Conservation (phyloP, 1,140 invertebrate genomes). For the Trachymyrmex cornetzi region DNA sequence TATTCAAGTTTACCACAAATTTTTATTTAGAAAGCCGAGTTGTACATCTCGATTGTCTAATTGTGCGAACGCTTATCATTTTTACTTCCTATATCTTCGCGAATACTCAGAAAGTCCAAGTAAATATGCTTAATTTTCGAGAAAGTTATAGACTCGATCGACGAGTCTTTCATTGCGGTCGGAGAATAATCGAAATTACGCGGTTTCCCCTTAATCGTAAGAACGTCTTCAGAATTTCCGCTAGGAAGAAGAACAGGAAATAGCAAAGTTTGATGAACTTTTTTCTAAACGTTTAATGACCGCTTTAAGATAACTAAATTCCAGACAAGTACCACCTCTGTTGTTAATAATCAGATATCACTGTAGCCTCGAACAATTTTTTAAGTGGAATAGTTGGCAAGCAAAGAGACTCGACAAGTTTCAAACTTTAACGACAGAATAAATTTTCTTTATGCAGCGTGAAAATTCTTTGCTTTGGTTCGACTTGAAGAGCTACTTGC, state of each 20-base stretch:
- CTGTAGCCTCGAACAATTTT: background rate
- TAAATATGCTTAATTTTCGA: slow-evolving; percentile 65
- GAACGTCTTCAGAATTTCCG: slow-evolving; percentile 29
- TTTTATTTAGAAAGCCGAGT: background rate
- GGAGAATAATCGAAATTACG: slow-evolving; percentile 54
- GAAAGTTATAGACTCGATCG: slow-evolving; percentile 45
- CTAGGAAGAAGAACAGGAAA: background rate
- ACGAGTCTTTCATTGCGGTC: slow-evolving; percentile 54
- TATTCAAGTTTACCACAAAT: background rate
- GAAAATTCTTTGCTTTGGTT: background rate
- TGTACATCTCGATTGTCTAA: background rate
- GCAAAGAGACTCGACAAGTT: background rate
- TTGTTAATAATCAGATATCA: background rate
- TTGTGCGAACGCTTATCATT: slow-evolving; percentile 16
- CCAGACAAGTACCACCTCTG: background rate
- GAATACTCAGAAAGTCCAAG: slow-evolving; percentile 5
- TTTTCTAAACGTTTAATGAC: background rate
- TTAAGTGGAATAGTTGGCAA: background rate
- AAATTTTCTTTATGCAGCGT: background rate
- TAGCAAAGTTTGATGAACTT: background rate
- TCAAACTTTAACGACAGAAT: background rate
- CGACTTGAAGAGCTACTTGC: background rate
- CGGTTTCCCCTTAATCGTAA: slow-evolving; percentile 25
- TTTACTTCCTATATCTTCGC: slow-evolving; percentile 26
- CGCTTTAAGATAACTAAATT: background rate